Base-by-base conservation (phyloP, 64 coral and sea anemone genomes). In the Pachyseris speciosa region DNA sequence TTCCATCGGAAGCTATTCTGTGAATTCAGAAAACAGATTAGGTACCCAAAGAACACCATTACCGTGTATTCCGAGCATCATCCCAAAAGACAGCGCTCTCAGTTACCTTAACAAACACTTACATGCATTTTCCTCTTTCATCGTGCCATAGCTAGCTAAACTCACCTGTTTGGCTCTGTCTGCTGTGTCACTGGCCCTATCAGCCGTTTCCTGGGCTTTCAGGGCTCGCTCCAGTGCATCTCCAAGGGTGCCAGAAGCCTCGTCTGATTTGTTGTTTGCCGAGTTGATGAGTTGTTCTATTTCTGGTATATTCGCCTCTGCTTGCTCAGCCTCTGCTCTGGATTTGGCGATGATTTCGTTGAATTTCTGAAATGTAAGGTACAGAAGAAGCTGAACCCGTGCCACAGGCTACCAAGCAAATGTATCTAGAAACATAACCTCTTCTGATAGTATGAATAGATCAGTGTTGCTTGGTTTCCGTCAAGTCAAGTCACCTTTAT, bases 201-300 rank as follows among this genome's bases (percentile, higher is more conserved):
- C 89, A 7, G 94, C 93, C 34, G 63, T 80, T 10, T 44, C 24
- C 31, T 64, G 60, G 22, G 97, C 79, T 47, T 96, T 50, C 15
- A 40, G 37, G 1, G 95, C 91, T 13, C 60, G 41, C 51, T 86
- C 57, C 26, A 89, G 86, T 16, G 95, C 90, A 24, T 95, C 51
- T 25, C 94, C 94, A 7, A 99, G 74, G 26, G 64, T 84, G 36
- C 41, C 86, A 67, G 51, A 91, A 9, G 97, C 97, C 15, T 95
- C 88, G 19, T 87, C 94, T 38, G 94, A 94, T 63, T 93, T 95
- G 43, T 93, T 75, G 75, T 90, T 95, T 9, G 97, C 97, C 51
- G 73, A 90, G 26, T 58, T 85, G 19, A 99, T 99, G 0, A 99
- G 87, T 57, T 94, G 86, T 48, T 92, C 93, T 20, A 99, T 95